Percentiles rank a stretch among this genome's conserved stretches.
phyloP scores from a whole-genome alignment of 2,113 vertebrate species.

The Pollimyrus isidori region DNA sequence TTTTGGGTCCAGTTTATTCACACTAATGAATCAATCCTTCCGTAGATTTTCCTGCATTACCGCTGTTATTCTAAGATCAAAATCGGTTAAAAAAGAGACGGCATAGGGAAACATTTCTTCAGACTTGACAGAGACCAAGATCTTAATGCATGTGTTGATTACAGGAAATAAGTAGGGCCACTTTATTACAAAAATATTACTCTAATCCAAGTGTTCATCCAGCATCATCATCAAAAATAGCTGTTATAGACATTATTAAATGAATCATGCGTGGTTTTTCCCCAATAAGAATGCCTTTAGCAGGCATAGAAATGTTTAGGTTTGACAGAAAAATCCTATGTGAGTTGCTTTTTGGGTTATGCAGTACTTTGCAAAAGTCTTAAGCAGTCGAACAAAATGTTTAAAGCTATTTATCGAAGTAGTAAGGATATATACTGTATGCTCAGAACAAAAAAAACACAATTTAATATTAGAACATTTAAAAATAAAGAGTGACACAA shows the following conservation, averaged over 20 bases:
- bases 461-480: not conserved
- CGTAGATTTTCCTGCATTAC: not conserved
- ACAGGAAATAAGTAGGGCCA: not conserved
- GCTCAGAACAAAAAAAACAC: not conserved
- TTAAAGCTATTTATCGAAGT: not conserved
- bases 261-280: not conserved
- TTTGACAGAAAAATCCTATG: not conserved
- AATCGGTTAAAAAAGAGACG: not conserved
- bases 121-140: not conserved
- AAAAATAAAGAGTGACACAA: not conserved
- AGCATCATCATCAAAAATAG: constrained; percentile 4
- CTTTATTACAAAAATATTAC: not conserved
- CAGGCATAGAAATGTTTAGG: not conserved
- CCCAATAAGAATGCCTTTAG: not conserved
- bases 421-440: not conserved
- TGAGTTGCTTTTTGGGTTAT: not conserved
- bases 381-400: not conserved
- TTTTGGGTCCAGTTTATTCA: not conserved
- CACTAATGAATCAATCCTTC: not conserved
- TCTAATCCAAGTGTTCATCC: not conserved
- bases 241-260: not conserved
- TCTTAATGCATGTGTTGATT: not conserved
- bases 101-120: not conserved
- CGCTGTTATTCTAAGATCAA: not conserved
- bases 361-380: not conserved